Evolutionary conservation across 2,113 vertebrate genomes (phyloP).

Genomic region (Nansenia antarctica): DNA sequence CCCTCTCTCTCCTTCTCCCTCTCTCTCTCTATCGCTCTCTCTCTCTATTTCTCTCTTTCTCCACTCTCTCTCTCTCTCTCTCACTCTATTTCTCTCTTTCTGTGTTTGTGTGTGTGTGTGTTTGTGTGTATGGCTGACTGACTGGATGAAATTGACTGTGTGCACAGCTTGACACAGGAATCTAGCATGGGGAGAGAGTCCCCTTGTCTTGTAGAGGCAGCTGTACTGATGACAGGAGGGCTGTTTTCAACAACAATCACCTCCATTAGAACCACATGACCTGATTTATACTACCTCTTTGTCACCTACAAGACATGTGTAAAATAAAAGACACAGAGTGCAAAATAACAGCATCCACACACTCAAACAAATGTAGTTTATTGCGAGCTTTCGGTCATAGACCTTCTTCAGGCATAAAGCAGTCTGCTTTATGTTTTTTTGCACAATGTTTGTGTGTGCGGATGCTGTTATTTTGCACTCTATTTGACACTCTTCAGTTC

Average conservation of each 20-base stretch:
- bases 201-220: constrained; percentile 41
- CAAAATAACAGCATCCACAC: too few relatives aligned
- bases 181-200: constrained; percentile 1
- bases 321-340: neutral
- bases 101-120: constrained; percentile 3
- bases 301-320: neutral
- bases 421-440: neutral
- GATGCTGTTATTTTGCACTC: too few relatives aligned
- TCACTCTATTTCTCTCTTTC: neutral
- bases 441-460: neutral
- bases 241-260: neutral
- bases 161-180: constrained; percentile 45
- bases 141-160: neutral
- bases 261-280: neutral
- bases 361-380: neutral
- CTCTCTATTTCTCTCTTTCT: neutral
- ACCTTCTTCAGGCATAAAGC: neutral
- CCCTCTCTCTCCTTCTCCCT: too few relatives aligned
- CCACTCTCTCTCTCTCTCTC: neutral
- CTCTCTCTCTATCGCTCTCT: too few relatives aligned
- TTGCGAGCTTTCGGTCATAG: too few relatives aligned
- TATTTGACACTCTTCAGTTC: too few relatives aligned
- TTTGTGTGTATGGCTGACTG: neutral
- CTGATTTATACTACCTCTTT: neutral
- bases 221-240: constrained; percentile 39